Evolutionary conservation across 2,888 invertebrate genomes (phyloP).

Genomic region (Meliscaeva auricollis): DNA sequence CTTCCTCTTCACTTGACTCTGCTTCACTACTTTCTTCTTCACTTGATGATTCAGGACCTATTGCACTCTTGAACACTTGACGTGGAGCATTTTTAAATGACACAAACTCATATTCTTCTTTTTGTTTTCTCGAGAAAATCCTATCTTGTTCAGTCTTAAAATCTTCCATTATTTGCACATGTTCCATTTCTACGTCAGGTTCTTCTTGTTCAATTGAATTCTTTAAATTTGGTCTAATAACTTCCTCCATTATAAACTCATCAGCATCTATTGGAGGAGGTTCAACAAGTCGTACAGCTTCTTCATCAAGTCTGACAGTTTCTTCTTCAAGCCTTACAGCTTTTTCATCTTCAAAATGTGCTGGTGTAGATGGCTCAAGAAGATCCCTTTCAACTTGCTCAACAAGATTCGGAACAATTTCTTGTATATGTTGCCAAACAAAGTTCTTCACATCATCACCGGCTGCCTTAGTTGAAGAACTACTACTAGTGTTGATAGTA

Average conservation of each 20-base stretch:
- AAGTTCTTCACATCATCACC: constrained; percentile 82
- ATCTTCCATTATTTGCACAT: constrained; percentile 80
- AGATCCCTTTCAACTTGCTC: constrained; percentile 83
- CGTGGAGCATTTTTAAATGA: constrained; percentile 77
- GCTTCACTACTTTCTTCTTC: constrained; percentile 40
- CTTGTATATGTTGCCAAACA: constrained; percentile 84
- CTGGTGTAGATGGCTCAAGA: constrained; percentile 77
- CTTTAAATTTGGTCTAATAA: constrained; percentile 81
- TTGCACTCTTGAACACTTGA: constrained; percentile 78
- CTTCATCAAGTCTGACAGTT: constrained; percentile 4
- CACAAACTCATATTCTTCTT: constrained; percentile 77
- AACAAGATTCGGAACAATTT: constrained; percentile 83
- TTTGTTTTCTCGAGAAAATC: constrained; percentile 77
- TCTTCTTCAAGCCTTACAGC: neutral
- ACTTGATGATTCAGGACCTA: constrained; percentile 73
- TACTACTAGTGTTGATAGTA: neutral
- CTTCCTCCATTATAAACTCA: constrained; percentile 81
- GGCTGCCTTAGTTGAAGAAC: constrained; percentile 58
- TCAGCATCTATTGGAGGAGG: constrained; percentile 77
- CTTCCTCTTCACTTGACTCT: constrained; percentile 28
- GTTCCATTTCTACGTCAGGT: constrained; percentile 77
- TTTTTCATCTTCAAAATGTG: constrained; percentile 36
- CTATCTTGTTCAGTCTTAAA: constrained; percentile 79
- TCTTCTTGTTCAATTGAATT: constrained; percentile 80
- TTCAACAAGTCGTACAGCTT: constrained; percentile 46